A percentile compares a stretch with the other conserved stretches of the same genome.
phyloP scores from a whole-genome alignment of 2,888 invertebrate species.

The Pelosia muscerda region DNA sequence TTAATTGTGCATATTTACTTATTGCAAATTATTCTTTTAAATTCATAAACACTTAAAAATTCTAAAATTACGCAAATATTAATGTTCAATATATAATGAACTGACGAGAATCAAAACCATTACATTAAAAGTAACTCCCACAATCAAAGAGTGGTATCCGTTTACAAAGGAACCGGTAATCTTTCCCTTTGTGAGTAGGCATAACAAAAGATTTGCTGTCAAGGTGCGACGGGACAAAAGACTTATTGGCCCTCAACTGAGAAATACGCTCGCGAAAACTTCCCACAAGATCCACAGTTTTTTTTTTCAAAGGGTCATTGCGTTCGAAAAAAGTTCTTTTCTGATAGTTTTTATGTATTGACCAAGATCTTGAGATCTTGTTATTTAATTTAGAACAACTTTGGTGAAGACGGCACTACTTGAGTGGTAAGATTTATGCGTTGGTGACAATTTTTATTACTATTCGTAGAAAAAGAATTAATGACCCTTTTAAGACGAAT shows the following conservation, averaged over 20 bases:
- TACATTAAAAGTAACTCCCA: conserved; percentile 61
- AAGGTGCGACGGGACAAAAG: conserved; percentile 74
- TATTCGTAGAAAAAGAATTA: neutral
- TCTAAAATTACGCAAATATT: neutral
- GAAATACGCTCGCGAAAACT: conserved; percentile 51
- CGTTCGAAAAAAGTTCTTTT: conserved; percentile 38
- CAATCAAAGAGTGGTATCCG: conserved; percentile 62
- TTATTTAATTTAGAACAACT: conserved; percentile 40
- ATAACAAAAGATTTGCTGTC: conserved; percentile 65
- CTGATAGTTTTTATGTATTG: conserved; percentile 33
- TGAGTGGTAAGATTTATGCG: conserved; percentile 30
- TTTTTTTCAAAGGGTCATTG: conserved; percentile 50
- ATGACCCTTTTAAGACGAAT: neutral
- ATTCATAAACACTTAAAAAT: neutral
- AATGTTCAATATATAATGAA: neutral
- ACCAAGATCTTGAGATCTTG: conserved; percentile 37
- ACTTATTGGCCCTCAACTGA: conserved; percentile 54
- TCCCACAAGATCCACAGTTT: conserved; percentile 52
- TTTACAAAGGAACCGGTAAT: conserved; percentile 73
- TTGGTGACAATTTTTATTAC: neutral
- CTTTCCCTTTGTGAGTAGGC: conserved; percentile 58
- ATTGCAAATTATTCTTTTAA: too few relatives aligned
- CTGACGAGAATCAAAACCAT: conserved; percentile 30
- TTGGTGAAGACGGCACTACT: conserved; percentile 25
- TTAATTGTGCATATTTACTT: too few relatives aligned